Evolutionary conservation across 2,888 invertebrate species (phyloP), one percentile per base, ranked within the genome.

Genomic region (Nymphalis c-album): DNA sequence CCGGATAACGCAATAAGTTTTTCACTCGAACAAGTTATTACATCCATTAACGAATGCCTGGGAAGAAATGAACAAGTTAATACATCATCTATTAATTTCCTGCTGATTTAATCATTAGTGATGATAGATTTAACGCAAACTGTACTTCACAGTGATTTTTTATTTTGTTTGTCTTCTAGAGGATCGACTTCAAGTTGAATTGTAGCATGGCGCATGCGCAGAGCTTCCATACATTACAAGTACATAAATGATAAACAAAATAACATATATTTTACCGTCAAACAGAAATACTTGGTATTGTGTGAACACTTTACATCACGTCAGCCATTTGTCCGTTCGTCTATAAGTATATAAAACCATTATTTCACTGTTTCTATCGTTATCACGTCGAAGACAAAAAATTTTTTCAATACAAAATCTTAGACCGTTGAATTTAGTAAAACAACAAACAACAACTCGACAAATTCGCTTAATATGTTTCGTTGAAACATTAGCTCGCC

Each of bases 11-110:
- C 46, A 40, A 46, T 45, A 47, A 22, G 51, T 63, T 63, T 53
- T 67, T 60, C 63, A 67, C 63, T 62, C 61, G 26, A 40, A 47
- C 60, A 17, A 55, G 47, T 66, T 60, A 61, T 66, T 60, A 60
- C 47, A 48, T 47, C 46, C 57, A 57, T 57, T 57, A 57, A 57
- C 57, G 10, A 17, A 40, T 40, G 40, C 40, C 18, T 57, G 57
- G 57, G 57, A 57, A 57, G 35, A 35, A 26, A 57, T 40, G n/a
- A 55, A 18, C 57, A 18, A 57, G 57, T 57, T 64, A 64, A 59
- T 59, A 18, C 48, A 51, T 51, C 22, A 31, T n/a, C 31, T 48
- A 48, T 55, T 61, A 22, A 40, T 40, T 61, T 66, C 61, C 61
- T 66, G 26, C 22, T 61, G 51, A 66, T 66, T 66, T 48, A 48